Base-by-base conservation (phyloP, 2,797 vertebrate genomes). In the Cetoscarus ocellatus region DNA sequence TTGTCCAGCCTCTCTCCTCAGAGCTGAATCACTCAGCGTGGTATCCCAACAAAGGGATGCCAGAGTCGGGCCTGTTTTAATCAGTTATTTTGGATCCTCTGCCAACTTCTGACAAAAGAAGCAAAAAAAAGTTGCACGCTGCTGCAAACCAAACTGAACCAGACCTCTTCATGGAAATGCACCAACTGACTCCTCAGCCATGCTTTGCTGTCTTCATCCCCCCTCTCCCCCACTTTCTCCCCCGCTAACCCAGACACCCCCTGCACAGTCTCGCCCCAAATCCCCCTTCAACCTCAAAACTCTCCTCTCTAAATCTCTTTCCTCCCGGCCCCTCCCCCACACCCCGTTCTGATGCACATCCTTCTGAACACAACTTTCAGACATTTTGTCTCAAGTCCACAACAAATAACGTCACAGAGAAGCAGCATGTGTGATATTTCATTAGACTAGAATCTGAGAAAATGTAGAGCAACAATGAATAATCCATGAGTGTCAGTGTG, bases 181-280 rank as follows among this genome's bases (percentile, higher is more conserved):
- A 10, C 55, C 73, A 43, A 44, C 35, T 38, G 12, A 49, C 19
- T 57, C 65, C 59, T 77, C 52, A 63, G 17, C 35, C 63, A 40
- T 4, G 18, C 36, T 10, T 42, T 14, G 4, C 57, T 7, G 6
- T 50, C 61, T 54, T 48, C 50, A 17, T 27, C 38, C 61, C 60
- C 61, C 48, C 34, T 12, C 27, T 49, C 27, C 49, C 45, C 57
- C 7, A 11, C 38, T 45, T 40, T 3, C 39, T 10, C 10, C 35
- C 53, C 38, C 6, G 63, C 57, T 75, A 86, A 83, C 72, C 85
- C 86, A 90, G 89, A 92, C 87, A 88, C 82, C 88, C 88, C 82
- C 91, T 66, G 73, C 57, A 61, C 48, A 70, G 82, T 70, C 64
- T 71, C 60, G 54, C 15, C 83, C 77, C 69, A 80, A 89, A 89